Evolutionary conservation across 2,113 vertebrate genomes (phyloP).

Genomic region (Myanophis thanlyinensis): DNA sequence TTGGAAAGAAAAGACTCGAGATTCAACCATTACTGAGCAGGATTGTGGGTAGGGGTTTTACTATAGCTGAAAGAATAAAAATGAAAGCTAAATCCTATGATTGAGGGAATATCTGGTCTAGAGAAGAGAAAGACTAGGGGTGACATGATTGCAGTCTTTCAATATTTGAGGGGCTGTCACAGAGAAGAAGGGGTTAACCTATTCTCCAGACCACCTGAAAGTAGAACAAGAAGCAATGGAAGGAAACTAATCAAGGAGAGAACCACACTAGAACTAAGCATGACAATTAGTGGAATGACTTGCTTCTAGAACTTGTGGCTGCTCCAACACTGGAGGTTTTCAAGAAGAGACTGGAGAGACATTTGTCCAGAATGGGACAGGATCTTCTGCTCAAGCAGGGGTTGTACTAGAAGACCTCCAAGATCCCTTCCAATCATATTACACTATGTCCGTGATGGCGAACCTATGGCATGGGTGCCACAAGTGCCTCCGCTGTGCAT

Average conservation of each 20-base stretch:
- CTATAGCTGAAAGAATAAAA: background rate
- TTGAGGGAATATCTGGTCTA: background rate
- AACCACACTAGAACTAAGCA: too few species aligned
- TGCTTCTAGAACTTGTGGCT: too few species aligned
- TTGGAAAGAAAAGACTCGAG: background rate
- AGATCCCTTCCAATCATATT: background rate
- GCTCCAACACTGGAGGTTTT: too few species aligned
- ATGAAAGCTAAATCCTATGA: background rate
- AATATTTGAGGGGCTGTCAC: background rate
- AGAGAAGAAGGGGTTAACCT: background rate
- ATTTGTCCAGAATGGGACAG: background rate
- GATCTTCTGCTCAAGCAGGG: background rate
- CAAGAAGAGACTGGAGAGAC: too few species aligned
- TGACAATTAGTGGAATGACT: too few species aligned
- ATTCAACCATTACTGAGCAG: background rate
- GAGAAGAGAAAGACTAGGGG: background rate
- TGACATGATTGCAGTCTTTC: background rate
- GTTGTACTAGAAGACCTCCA: background rate
- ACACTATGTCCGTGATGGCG: too few species aligned
- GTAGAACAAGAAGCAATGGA: too few species aligned
- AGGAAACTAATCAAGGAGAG: too few species aligned
- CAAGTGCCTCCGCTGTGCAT: too few species aligned
- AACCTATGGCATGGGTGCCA: too few species aligned
- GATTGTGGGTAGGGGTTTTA: background rate
- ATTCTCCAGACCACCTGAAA: too few species aligned